phyloP scores from a whole-genome alignment of 2,797 vertebrate genomes.

The Meriones psammophilus region DNA sequence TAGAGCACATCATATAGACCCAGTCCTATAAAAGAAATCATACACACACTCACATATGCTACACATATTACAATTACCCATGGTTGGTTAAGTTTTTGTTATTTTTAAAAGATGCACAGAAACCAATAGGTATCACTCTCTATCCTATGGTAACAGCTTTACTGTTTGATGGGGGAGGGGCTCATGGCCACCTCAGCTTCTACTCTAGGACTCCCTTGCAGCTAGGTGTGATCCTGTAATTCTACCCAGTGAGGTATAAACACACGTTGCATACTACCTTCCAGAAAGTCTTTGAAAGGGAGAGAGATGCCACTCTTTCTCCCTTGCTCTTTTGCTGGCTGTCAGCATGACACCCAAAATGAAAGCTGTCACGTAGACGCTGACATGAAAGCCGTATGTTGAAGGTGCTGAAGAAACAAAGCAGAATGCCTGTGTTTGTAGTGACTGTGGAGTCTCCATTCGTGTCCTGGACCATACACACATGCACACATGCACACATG shows the following conservation, averaged over 20 bases:
- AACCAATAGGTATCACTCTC: neutral
- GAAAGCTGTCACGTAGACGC: neutral
- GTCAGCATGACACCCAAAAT: neutral
- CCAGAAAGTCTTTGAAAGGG: neutral
- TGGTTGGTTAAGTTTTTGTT: constrained; percentile 2
- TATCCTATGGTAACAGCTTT: neutral
- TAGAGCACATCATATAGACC: neutral
- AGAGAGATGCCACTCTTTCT: neutral
- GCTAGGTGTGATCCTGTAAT: neutral
- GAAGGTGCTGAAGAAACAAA: neutral
- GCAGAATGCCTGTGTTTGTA: neutral
- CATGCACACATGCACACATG: neutral
- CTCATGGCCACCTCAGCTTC: neutral
- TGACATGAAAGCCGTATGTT: neutral
- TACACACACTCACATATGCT: neutral
- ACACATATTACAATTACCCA: neutral
- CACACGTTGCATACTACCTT: neutral
- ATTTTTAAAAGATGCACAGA: neutral
- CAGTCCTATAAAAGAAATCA: constrained; percentile 40
- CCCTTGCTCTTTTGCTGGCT: neutral
- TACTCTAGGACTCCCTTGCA: neutral
- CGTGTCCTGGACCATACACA: neutral
- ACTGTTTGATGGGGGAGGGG: neutral
- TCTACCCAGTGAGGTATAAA: neutral
- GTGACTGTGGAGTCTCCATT: neutral